phyloP scores from a whole-genome alignment of 1,140 invertebrate species.

The Drosophila kohkoa region DNA sequence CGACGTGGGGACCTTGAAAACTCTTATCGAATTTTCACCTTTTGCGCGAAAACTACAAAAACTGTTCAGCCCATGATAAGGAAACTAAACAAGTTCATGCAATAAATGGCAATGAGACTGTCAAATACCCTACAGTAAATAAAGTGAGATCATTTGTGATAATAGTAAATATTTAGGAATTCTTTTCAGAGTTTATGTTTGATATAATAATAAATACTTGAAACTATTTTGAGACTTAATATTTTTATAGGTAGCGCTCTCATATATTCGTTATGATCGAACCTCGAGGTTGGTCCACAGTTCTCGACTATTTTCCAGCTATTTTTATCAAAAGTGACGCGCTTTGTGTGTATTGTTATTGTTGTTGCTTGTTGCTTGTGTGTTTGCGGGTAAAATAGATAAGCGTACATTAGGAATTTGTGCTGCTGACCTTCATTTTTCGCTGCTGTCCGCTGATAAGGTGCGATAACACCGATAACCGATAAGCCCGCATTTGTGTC shows the following conservation, averaged over 20 bases:
- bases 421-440: slow-evolving; percentile 82
- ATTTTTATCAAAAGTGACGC: slow-evolving; percentile 60
- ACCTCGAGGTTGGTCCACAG: slow-evolving; percentile 1
- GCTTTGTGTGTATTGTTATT: slow-evolving; percentile 12
- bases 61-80: slow-evolving; percentile 33
- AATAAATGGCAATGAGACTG: background rate
- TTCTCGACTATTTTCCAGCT: slow-evolving; percentile 22
- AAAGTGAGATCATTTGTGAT: background rate
- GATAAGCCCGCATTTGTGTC: slow-evolving; percentile 48
- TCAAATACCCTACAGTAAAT: background rate
- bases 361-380: background rate
- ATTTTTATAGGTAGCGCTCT: background rate
- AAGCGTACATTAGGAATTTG: slow-evolving; percentile 71
- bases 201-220: too few relatives aligned
- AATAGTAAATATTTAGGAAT: too few relatives aligned
- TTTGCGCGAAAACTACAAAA: slow-evolving; percentile 79
- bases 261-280: background rate
- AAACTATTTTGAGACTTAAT: too few relatives aligned
- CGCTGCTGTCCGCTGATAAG: slow-evolving; percentile 56
- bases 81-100: slow-evolving; percentile 12
- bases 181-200: too few relatives aligned
- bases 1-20: slow-evolving; percentile 67
- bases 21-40: slow-evolving; percentile 81
- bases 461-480: slow-evolving; percentile 53
- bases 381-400: slow-evolving; percentile 56